A percentile compares a stretch with the other conserved stretches of the same genome.
Evolutionary conservation across 2,888 invertebrate genomes (phyloP).

Genomic region (Coelinius sp.): DNA sequence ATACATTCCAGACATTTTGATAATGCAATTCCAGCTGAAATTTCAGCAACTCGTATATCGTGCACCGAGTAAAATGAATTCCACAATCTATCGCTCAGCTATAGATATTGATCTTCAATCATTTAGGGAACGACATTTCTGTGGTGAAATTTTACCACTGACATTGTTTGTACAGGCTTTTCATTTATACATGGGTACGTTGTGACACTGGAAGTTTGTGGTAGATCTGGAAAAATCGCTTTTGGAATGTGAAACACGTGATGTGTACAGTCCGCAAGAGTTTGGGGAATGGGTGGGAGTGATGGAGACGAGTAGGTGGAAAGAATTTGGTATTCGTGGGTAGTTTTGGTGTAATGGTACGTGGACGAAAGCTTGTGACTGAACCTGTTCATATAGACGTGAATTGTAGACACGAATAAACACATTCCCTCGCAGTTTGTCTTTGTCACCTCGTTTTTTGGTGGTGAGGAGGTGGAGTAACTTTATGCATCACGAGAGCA

Average conservation of each 20-base stretch:
- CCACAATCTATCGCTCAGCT: background rate
- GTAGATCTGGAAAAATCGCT: slow-evolving; percentile 5
- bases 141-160: background rate
- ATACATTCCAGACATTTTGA: too few relatives aligned
- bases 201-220: background rate
- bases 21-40: background rate
- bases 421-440: background rate
- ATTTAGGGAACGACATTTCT: background rate
- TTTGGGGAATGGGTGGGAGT: slow-evolving; percentile 12
- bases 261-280: background rate
- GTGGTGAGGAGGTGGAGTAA: background rate
- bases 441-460: background rate
- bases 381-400: slow-evolving; percentile 15
- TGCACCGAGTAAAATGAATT: background rate
- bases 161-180: background rate
- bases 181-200: background rate
- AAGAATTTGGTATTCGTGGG: slow-evolving; percentile 63
- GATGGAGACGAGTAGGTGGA: slow-evolving; percentile 42
- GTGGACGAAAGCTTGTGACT: slow-evolving; percentile 52
- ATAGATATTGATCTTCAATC: background rate
- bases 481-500: background rate
- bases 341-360: slow-evolving; percentile 62
- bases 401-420: slow-evolving; percentile 4
- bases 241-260: slow-evolving; percentile 28
- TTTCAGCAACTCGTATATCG: background rate